Evolutionary conservation across 2,888 invertebrate species (phyloP), one percentile per base, ranked within the genome.

Genomic region (Cerceris rybyensis): DNA sequence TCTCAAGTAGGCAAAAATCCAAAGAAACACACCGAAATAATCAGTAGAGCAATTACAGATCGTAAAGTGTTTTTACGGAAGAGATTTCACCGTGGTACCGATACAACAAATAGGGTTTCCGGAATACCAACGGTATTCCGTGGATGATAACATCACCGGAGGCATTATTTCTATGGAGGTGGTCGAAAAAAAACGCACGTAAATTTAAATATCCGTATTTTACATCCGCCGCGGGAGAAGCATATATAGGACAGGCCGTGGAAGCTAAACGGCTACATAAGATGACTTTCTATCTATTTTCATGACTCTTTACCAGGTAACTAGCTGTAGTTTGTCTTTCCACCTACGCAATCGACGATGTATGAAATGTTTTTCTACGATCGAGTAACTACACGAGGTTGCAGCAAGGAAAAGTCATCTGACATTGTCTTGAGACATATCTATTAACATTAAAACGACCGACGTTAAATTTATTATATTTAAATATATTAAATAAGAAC

Each of bases 231-330:
- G 46, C 59, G 28, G 16, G 66, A 49, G 65, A 46, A 39, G 65
- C 17, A 49, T 61, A 76, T 72, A 74, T 76, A 41, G 79, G 67
- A 78, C 79, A 79, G 54, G 17, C 57, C 59, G 42, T 49, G 39
- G 42, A 74, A 69, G 28, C 39, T 54, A 70, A 43, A 70, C 61
- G 14, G 14, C 61, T 52, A 65, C 50, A 49, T 46, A 55, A 70
- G 54, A 58, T 50, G 54, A 71, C 81, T 83, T 83, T 84, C 77
- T 84, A 80, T 39, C 52, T 28, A 60, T 67, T 46, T 17, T 61
- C 54, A 16, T 39, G 6, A 17, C 60, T 68, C 72, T 77, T 76
- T 71, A 54, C 42, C 39, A 16, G 28, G 16, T n/a, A 68, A 70
- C 63, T 43, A 14, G 39, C 78, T 14, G 61, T 39, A 39, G 61